Percentiles rank a stretch among this genome's conserved stretches.
Evolutionary conservation across 2,888 invertebrate genomes (phyloP).

Genomic region (Crematogaster levior): DNA sequence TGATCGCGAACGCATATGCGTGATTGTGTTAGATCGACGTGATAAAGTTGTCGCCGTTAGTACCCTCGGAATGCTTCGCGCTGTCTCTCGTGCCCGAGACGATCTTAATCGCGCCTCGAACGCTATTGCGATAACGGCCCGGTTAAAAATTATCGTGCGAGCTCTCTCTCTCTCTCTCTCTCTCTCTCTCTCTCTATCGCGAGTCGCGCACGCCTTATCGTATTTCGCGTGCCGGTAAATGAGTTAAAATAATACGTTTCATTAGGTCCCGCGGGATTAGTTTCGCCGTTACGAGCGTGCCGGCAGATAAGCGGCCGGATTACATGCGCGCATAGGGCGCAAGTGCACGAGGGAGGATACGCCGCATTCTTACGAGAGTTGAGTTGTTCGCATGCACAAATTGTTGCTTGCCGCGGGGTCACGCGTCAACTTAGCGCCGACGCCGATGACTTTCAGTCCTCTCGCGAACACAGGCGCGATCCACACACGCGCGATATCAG

Average conservation of each 20-base stretch:
- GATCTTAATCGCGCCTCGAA: constrained; percentile 44
- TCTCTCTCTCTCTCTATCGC: too few relatives aligned
- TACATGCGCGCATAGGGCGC: constrained; percentile 32
- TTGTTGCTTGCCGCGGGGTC: constrained; percentile 47
- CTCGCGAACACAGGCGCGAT: neutral
- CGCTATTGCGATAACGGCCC: constrained; percentile 38
- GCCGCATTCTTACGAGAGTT: constrained; percentile 48
- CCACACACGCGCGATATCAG: constrained; percentile 2
- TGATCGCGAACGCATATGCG: constrained; percentile 26
- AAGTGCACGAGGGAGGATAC: constrained; percentile 27
- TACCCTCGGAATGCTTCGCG: neutral
- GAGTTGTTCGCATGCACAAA: constrained; percentile 52
- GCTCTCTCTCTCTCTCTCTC: too few relatives aligned
- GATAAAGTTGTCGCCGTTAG: constrained; percentile 29
- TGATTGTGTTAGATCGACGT: constrained; percentile 28
- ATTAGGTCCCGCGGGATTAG: constrained; percentile 55
- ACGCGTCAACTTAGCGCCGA: constrained; percentile 49
- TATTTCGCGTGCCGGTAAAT: constrained; percentile 55
- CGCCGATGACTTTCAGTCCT: constrained; percentile 2
- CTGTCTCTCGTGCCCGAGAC: neutral
- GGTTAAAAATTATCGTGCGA: constrained; percentile 44
- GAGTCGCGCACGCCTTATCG: constrained; percentile 45
- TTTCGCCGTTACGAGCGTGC: constrained; percentile 50
- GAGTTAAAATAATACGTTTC: constrained; percentile 56
- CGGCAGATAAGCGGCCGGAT: constrained; percentile 51